Evolutionary conservation across 2,888 invertebrate genomes (phyloP), one percentile per base, ranked within the genome.

Genomic region (Drosophila gaucha): DNA sequence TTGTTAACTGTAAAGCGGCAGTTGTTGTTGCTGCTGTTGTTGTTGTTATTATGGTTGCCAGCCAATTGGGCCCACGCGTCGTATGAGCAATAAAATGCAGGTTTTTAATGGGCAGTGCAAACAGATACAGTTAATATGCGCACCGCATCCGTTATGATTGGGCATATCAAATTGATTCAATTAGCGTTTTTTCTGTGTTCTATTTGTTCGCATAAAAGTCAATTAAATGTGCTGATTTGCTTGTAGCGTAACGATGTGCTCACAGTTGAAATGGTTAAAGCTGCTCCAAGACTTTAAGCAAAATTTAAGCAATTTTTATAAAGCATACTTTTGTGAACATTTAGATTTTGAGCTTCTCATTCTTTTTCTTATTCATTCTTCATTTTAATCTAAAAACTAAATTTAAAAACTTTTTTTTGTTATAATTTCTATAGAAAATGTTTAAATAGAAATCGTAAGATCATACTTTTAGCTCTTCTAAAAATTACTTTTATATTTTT

Each of bases 1-100:
- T 76, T 63, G 78, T 73, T 77, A 75, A 75, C 75, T 68, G 77
- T 67, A 76, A 67, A 74, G 30, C 60, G 50, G 18, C 43, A 16
- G 12, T 43, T 43, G 26, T 24, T 43, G 43, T 0, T 51, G 63
- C 12, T 20, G 30, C n/a, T n/a, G 16, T 35, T 50, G 28, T 46
- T 46, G 54, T 31, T 20, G 24, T 54, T 56, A 18, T 46, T 57
- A 24, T 52, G 41, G 36, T 43, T 52, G 49, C 36, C 54, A 59
- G 57, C 50, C 76, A 74, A 75, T 74, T 74, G 70, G 57, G 51
- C 63, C 55, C 57, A 58, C 57, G 57, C 60, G 74, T 63, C 74
- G 74, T 74, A 78, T 76, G 78, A 47, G 76, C 63, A 66, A 74
- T 74, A 74, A 77, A 74, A 67, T 74, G 74, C 77, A 77, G 56